Evolutionary conservation across 2,113 vertebrate genomes (phyloP), one percentile per base, ranked within the genome.

Genomic region (Atherinomorus stipes): DNA sequence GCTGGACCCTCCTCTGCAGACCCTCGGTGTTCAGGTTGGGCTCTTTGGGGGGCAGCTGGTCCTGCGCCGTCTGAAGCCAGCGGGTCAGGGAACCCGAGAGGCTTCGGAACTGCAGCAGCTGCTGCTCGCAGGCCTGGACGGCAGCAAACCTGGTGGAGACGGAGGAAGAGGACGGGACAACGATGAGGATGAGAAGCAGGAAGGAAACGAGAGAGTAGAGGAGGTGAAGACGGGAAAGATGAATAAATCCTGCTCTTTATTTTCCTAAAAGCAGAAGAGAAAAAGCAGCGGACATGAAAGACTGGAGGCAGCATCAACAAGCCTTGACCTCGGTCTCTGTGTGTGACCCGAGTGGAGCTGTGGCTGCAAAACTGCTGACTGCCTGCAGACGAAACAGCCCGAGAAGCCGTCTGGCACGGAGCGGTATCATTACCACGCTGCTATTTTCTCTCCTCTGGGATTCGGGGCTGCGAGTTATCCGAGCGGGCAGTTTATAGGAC

Each of bases 61-160:
- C 94, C 89, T 98, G 96, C 0, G 88, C 91, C 38, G 95, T 94
- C 90, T 95, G 96, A 50, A 98, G 92, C 98, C 98, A 99, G 88
- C 96, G 95, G 88, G 94, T 93, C 77, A 97, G 44, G 59, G 93
- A 92, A 78, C 90, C 88, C 1, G 93, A 94, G 71, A 93, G 90
- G 15, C 88, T 76, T 0, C 93, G 88, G 87, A 95, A 95, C 65
- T 93, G 77, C 0, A 60, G 76, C 64, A 95, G 81, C 84, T 91
- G 93, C 88, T 93, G 90, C 80, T 92, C 93, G 18, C 94, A 95
- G 64, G 77, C 88, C 87, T 93, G 93, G 65, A 92, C 78, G 54
- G 90, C 81, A 13, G 71, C 84, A 37, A 93, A 88, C 67, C 93
- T 94, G 86, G 1, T 12, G 52, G 15, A 40, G 11, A 23, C 1